Evolutionary conservation across 2,888 invertebrate species (phyloP).

Genomic region (Leucophenga maculata): DNA sequence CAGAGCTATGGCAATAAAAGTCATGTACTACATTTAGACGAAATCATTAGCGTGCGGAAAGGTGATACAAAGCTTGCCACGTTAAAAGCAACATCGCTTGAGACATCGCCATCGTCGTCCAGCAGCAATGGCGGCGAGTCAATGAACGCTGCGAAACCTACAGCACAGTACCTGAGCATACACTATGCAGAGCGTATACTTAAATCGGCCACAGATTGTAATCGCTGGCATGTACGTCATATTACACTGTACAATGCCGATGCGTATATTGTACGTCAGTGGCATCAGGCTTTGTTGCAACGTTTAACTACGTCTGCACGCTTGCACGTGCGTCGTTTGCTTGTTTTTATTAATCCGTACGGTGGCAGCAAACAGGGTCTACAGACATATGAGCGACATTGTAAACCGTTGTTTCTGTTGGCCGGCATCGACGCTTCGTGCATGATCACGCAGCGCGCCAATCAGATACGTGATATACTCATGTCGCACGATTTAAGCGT

Average conservation of each 20-base stretch:
- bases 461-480: slow-evolving; percentile 82
- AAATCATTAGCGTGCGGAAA: slow-evolving; percentile 56
- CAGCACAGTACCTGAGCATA: slow-evolving; percentile 74
- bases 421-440: slow-evolving; percentile 80
- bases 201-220: slow-evolving; percentile 73
- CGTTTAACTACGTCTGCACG: slow-evolving; percentile 46
- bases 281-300: slow-evolving; percentile 77
- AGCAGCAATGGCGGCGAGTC: neutral
- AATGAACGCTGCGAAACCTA: slow-evolving; percentile 41
- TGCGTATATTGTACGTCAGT: slow-evolving; percentile 76
- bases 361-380: slow-evolving; percentile 84
- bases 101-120: neutral
- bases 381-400: slow-evolving; percentile 82
- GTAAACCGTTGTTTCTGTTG: slow-evolving; percentile 78
- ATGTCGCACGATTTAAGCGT: slow-evolving; percentile 76
- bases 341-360: slow-evolving; percentile 88
- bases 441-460: slow-evolving; percentile 81
- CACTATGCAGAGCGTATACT: slow-evolving; percentile 75
- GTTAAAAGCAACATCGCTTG: slow-evolving; percentile 15
- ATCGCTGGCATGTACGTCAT: slow-evolving; percentile 76
- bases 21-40: slow-evolving; percentile 57
- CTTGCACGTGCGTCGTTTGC: slow-evolving; percentile 79
- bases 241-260: slow-evolving; percentile 77
- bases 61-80: slow-evolving; percentile 62
- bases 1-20: slow-evolving; percentile 49